phyloP scores from a whole-genome alignment of 2,888 invertebrate genomes.

The Agrochola circellaris region DNA sequence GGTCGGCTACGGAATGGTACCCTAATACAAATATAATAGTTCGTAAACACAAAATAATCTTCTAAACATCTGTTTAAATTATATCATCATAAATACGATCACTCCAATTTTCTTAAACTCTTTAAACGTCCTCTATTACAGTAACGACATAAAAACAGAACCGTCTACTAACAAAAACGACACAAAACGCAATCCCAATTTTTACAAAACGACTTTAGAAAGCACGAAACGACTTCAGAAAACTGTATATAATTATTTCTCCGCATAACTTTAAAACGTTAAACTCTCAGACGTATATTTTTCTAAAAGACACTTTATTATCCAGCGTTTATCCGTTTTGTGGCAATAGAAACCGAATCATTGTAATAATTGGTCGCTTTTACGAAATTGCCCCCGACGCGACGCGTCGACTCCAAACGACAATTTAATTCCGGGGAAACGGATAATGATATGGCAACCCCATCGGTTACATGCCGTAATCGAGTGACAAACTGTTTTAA shows the following conservation, averaged over 20 bases:
- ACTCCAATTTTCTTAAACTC: constrained; percentile 53
- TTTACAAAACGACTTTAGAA: constrained; percentile 63
- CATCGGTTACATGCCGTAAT: constrained; percentile 84
- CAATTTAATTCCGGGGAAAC: constrained; percentile 85
- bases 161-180: constrained; percentile 62
- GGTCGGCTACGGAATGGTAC: not conserved
- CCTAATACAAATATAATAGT: constrained; percentile 58
- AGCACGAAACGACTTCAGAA: constrained; percentile 75
- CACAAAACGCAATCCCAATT: constrained; percentile 57
- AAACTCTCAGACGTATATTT: constrained; percentile 82
- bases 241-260: constrained; percentile 78
- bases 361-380: constrained; percentile 79
- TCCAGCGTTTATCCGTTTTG: constrained; percentile 86
- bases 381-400: constrained; percentile 84
- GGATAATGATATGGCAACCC: constrained; percentile 86
- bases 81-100: constrained; percentile 52
- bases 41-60: constrained; percentile 41
- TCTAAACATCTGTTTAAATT: constrained; percentile 59
- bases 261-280: constrained; percentile 62
- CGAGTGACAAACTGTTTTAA: constrained; percentile 89
- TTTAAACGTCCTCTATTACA: constrained; percentile 61
- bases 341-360: constrained; percentile 86
- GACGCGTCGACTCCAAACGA: constrained; percentile 82
- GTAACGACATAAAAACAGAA: constrained; percentile 69
- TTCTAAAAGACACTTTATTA: constrained; percentile 90